phyloP scores from a whole-genome alignment of 2,797 vertebrate species.

The Babyrousa celebensis region DNA sequence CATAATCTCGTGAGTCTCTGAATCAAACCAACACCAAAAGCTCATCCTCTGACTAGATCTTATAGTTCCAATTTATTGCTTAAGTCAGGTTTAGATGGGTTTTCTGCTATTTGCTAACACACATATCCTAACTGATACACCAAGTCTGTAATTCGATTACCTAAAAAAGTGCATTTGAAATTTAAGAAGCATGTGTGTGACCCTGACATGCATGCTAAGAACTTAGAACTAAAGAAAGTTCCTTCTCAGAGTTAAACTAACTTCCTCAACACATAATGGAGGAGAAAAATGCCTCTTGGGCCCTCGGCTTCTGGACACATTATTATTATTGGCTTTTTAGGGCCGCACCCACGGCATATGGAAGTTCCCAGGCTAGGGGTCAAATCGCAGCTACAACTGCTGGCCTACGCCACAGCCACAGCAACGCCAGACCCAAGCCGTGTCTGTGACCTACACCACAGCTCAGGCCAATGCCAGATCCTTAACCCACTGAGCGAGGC shows the following conservation, averaged over 20 bases:
- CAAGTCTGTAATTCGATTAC: background rate
- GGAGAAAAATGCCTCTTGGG: background rate
- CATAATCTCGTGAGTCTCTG: background rate
- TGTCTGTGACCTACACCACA: no score
- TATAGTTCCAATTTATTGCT: background rate
- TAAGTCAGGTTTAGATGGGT: background rate
- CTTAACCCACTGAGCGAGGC: no score
- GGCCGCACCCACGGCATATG: no score
- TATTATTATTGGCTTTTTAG: no score
- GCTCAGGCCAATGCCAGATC: no score
- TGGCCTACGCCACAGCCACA: no score
- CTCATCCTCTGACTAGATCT: background rate
- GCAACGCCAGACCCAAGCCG: no score
- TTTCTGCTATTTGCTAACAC: constrained; percentile 23
- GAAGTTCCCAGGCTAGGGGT: no score
- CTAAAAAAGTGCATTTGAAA: constrained; percentile 28
- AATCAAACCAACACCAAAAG: constrained; percentile 61
- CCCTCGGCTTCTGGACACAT: background rate
- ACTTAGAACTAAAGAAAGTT: constrained; percentile 53
- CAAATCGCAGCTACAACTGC: no score
- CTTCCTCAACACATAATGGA: constrained; percentile 6
- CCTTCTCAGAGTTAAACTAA: constrained; percentile 60
- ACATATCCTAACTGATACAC: constrained; percentile 19
- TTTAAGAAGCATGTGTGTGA: constrained; percentile 28
- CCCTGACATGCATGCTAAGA: background rate